Evolutionary conservation across 2,888 invertebrate genomes (phyloP).

Genomic region (Chironomus tentans): DNA sequence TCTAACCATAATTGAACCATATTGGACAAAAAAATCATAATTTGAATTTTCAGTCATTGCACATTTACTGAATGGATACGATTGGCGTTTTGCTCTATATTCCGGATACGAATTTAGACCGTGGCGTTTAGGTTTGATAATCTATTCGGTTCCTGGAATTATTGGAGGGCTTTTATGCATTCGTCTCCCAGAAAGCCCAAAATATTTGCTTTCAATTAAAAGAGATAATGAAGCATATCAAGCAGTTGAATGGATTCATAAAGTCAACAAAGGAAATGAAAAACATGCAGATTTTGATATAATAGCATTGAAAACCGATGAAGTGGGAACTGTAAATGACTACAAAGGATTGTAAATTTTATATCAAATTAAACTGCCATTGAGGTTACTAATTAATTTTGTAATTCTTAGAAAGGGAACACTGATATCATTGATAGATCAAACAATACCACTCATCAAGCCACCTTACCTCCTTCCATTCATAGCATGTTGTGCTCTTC

Average conservation of each 20-base stretch:
- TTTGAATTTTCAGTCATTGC: not conserved
- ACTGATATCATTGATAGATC: slow-evolving; percentile 35
- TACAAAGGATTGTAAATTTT: not conserved
- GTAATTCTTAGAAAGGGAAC: slow-evolving; percentile 25
- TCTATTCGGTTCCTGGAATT: slow-evolving; percentile 53
- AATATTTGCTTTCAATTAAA: slow-evolving; percentile 63
- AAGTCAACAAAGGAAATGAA: slow-evolving; percentile 49
- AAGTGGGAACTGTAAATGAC: slow-evolving; percentile 29
- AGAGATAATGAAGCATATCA: slow-evolving; percentile 55
- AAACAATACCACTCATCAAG: slow-evolving; percentile 36
- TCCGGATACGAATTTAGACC: slow-evolving; percentile 35
- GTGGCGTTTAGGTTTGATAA: slow-evolving; percentile 53
- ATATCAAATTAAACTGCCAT: not conserved
- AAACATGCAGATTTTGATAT: slow-evolving; percentile 36
- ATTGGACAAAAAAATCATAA: no score
- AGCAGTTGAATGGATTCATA: slow-evolving; percentile 55
- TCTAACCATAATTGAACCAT: no score
- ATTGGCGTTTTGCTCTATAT: not conserved
- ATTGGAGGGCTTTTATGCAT: slow-evolving; percentile 52
- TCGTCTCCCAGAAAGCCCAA: slow-evolving; percentile 67
- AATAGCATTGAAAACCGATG: slow-evolving; percentile 32
- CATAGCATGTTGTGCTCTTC: slow-evolving; percentile 35
- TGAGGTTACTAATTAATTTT: not conserved
- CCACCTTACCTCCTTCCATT: slow-evolving; percentile 36
- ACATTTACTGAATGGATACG: not conserved